Evolutionary conservation across 1,140 invertebrate genomes (phyloP).

Genomic region (Drosophila ananassae): DNA sequence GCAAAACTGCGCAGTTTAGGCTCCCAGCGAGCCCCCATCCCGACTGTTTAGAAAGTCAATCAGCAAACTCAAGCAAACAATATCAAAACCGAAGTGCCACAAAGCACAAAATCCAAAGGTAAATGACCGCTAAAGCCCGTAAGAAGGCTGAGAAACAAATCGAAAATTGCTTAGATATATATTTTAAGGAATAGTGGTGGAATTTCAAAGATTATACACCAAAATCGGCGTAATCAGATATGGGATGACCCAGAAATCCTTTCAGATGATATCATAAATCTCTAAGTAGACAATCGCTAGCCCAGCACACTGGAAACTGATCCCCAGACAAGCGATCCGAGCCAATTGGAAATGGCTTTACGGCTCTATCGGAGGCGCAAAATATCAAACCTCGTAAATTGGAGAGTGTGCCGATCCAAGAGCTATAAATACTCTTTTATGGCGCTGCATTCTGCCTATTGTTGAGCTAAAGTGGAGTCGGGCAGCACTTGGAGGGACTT

Average conservation of each 20-base stretch:
- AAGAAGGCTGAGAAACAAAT: constrained; percentile 11
- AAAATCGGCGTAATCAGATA: neutral
- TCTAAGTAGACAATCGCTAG: constrained; percentile 1
- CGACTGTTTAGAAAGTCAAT: constrained; percentile 72
- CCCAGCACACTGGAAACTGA: neutral
- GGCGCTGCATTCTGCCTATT: constrained; percentile 29
- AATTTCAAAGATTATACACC: too few relatives aligned
- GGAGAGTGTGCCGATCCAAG: constrained; percentile 38
- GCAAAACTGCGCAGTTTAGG: constrained; percentile 35
- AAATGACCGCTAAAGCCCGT: constrained; percentile 59
- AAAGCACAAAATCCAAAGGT: constrained; percentile 64
- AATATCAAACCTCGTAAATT: constrained; percentile 45
- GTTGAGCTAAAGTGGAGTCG: constrained; percentile 15
- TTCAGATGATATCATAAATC: neutral
- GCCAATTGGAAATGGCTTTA: constrained; percentile 23
- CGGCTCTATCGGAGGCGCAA: constrained; percentile 25
- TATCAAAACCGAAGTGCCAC: constrained; percentile 40
- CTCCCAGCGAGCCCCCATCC: constrained; percentile 15
- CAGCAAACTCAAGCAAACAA: constrained; percentile 47
- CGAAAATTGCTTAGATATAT: constrained; percentile 25
- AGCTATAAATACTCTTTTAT: constrained; percentile 56
- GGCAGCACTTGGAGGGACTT: constrained; percentile 33
- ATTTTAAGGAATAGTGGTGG: neutral
- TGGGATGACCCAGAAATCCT: constrained; percentile 3
- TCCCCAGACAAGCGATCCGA: constrained; percentile 17